Base-by-base conservation (phyloP, 2,888 invertebrate species). In the Calephelis perditalis region DNA sequence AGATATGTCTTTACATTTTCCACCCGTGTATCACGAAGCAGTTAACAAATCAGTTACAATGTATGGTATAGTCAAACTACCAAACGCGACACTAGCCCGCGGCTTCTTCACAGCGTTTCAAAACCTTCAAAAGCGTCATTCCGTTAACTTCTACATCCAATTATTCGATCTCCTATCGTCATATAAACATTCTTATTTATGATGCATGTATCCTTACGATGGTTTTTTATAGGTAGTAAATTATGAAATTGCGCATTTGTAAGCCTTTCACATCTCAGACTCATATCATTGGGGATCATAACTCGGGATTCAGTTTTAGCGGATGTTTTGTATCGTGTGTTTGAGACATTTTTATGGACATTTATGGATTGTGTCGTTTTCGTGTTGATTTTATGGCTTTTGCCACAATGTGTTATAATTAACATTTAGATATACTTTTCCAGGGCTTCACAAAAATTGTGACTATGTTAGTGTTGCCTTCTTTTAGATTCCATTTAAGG, bases 171-270 rank as follows among this genome's bases (percentile, higher is more conserved):
- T 84, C 83, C 81, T 82, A 79, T 79, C 74, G 73, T 75, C 78
- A 76, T 79, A 82, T 81, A 82, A 82, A 84, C 79, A 79, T 76
- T 71, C 75, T 81, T 86, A 82, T 86, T 84, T 86, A 84, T 76
- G 82, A 71, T 71, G 73, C 76, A 75, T 77, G 77, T 79, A 79
- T 78, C 73, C 77, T 75, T 71, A 72, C 75, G 52, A 52, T 35
- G 52, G 11, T 52, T 56, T 71, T 87, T 89, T 88, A 89, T 83
- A 75, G 85, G 78, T 78, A 84, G 71, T 88, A 86, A 89, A 89
- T 81, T 82, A 81, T 79, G 79, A 84, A 86, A 86, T 84, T 85
- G 78, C 77, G 76, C 79, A 84, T 87, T 86, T 85, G 85, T 81
- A 80, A 76, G 75, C 82, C 82, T 82, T 85, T 84, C 86, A 85